Percentiles rank a stretch among this genome's conserved stretches.
These are phyloP conservation scores for Hormiphora californensis DNA, from an alignment of 37 sponge, comb jelly and placozoan species.

Conservation along the genomic window DNA sequence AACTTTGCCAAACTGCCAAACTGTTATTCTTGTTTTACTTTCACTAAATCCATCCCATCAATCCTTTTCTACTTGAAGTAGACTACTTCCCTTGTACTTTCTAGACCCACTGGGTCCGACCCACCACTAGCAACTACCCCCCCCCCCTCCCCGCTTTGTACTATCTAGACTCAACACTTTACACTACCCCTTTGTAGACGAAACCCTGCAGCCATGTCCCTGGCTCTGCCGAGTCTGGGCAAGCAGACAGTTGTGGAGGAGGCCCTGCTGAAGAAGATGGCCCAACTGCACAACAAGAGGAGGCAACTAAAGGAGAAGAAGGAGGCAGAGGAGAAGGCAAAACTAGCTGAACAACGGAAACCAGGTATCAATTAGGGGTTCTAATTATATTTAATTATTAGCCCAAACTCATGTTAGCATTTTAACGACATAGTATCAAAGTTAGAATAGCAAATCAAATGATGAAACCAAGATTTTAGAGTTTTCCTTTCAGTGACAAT, in stretches of 20 bases:
- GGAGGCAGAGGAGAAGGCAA: conserved; percentile 4
- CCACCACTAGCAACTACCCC: too few species aligned
- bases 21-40: too few species aligned
- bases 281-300: conserved; percentile 23
- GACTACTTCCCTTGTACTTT: too few species aligned
- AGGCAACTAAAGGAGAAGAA: conserved; percentile 47
- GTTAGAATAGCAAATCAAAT: too few species aligned
- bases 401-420: not conserved
- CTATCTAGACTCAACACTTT: too few species aligned
- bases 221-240: conserved; percentile 1
- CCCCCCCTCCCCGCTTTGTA: too few species aligned
- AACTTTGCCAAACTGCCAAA: too few species aligned
- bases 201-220: not conserved
- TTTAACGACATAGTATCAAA: too few species aligned
- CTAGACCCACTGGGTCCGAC: too few species aligned
- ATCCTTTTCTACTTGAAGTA: too few species aligned
- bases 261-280: conserved; percentile 47
- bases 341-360: not conserved
- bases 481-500: conserved; percentile 20
- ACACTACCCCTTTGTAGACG: too few species aligned
- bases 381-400: not conserved
- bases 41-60: too few species aligned
- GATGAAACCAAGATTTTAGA: not conserved
- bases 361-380: not conserved
- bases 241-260: conserved; percentile 13